These are phyloP conservation scores for Apis laboriosa DNA, from an alignment of 1,140 invertebrate species.

Conservation along the genomic window DNA sequence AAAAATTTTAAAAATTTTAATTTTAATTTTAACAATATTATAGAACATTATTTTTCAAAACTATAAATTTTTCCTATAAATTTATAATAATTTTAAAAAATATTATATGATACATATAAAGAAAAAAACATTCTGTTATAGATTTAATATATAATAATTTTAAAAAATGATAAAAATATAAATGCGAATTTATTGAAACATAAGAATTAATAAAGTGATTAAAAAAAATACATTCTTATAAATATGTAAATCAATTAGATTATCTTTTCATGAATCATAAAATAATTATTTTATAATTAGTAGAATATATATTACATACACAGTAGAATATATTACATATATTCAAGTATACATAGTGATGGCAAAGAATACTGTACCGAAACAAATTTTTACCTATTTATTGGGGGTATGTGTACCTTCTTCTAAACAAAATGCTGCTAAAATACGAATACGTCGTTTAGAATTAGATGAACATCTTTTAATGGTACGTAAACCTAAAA, in stretches of 20 bases:
- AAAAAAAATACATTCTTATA: background rate
- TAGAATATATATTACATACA: background rate
- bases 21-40: background rate
- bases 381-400: conserved; percentile 69
- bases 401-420: conserved; percentile 88
- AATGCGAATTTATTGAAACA: background rate
- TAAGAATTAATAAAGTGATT: background rate
- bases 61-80: background rate
- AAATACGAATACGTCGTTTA: conserved; percentile 87
- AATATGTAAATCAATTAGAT: too few relatives aligned
- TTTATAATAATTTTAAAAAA: background rate
- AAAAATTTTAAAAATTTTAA: background rate
- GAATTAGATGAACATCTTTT: conserved; percentile 86
- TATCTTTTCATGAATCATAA: too few relatives aligned
- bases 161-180: background rate
- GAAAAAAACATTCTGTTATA: background rate
- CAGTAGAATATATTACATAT: background rate
- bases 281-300: too few relatives aligned
- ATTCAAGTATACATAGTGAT: conserved; percentile 2
- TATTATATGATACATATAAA: too few relatives aligned
- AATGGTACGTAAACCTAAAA: conserved; percentile 82
- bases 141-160: background rate
- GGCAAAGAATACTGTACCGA: background rate
- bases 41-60: background rate
- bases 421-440: conserved; percentile 87